Evolutionary conservation across 2,888 invertebrate species (phyloP), one percentile per base, ranked within the genome.

Genomic region (Xanthia icteritia): DNA sequence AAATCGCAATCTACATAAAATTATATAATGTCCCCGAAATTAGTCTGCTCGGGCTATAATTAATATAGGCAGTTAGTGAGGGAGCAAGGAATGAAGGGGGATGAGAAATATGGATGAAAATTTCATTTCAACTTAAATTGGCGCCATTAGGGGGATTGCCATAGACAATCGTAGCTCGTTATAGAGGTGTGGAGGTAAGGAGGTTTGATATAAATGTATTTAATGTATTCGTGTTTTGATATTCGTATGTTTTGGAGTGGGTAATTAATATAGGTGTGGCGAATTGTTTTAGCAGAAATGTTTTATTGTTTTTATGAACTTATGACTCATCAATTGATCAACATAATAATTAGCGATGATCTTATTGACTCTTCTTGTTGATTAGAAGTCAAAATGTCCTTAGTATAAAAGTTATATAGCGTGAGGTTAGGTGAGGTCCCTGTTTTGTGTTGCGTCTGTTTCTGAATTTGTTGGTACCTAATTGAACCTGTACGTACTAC

Each of bases 1-100:
- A 89, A 91, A 91, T 90, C 91, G 90, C 87, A 84, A 90, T 91
- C 90, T 87, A 88, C 91, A 91, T 89, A 91, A 90, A 92, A 92
- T 91, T 90, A 90, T 90, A 90, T 91, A 92, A 92, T 92, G 91
- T 90, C 90, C 87, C 91, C 88, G 86, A 90, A 92, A 92, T 91
- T 89, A 91, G 87, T 87, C 87, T 85, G 84, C 81, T 81, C 69
- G 83, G 84, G 86, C 79, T 77, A 82, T 89, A 86, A 89, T 89
- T 91, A 90, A 89, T 90, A 89, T 88, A 81, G 73, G 77, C 88
- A 80, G 84, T 88, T 86, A 79, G 73, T 63, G 83, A 76, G 79
- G 84, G 85, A 76, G 86, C 31, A 39, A n/a, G 76, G 79, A 75
- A 82, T 73, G 82, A 51, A 56, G 63, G 73, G 82, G 77, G 65